These are phyloP conservation scores for Trachymyrmex cornetzi DNA, from an alignment of 1,140 invertebrate genomes.

Conservation along the genomic window DNA sequence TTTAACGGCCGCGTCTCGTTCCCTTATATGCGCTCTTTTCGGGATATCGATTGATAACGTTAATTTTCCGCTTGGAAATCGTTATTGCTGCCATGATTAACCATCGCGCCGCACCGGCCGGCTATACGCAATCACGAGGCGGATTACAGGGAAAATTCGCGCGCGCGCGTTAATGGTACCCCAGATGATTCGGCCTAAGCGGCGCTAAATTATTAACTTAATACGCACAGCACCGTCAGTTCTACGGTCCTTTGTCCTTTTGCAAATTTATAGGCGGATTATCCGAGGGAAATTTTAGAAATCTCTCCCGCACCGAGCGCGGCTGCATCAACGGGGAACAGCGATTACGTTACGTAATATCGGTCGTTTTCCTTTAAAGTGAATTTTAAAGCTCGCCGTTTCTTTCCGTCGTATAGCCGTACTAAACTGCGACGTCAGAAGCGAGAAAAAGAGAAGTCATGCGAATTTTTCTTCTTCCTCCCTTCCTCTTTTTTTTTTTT, in stretches of 20 bases:
- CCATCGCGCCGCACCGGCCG: background rate
- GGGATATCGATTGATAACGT: conserved; percentile 20
- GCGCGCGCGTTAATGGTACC: conserved; percentile 56
- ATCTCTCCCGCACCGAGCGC: background rate
- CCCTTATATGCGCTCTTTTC: background rate
- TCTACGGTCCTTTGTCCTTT: conserved; percentile 22
- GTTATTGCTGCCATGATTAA: conserved; percentile 65
- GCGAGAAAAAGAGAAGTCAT: background rate
- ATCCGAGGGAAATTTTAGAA: conserved; percentile 36
- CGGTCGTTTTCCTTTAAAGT: background rate
- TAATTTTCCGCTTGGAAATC: conserved; percentile 56
- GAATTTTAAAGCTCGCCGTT: background rate
- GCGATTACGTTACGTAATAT: conserved; percentile 36
- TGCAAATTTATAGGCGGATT: conserved; percentile 39
- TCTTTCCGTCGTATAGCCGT: background rate
- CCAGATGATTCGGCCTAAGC: conserved; percentile 55
- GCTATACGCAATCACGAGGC: conserved; percentile 60
- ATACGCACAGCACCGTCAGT: conserved; percentile 18
- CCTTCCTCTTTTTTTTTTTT: background rate
- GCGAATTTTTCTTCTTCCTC: background rate
- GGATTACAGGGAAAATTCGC: conserved; percentile 59
- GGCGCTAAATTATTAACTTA: conserved; percentile 61
- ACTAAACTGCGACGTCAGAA: background rate
- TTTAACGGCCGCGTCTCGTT: background rate
- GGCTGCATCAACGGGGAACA: too few relatives aligned